Conservation (phyloP, 2,113 vertebrate species). For the Pavo muticus region DNA sequence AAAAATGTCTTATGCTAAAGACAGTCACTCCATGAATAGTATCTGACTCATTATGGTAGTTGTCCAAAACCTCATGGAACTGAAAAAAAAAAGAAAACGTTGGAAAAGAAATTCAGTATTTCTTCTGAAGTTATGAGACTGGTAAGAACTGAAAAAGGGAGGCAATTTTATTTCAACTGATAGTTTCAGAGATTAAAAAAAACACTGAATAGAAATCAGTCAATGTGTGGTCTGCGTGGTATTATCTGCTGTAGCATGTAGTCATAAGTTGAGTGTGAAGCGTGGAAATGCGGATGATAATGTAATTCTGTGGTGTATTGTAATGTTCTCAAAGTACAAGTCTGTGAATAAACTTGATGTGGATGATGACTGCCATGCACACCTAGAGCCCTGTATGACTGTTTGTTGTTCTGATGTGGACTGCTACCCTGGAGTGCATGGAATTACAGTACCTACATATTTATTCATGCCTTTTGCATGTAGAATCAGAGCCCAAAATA, state of each 20-base stretch:
- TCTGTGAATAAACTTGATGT: not conserved
- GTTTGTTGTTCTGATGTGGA: slow-evolving; percentile 41
- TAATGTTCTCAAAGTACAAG: not conserved
- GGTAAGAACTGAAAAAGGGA: not conserved
- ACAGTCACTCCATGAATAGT: not conserved
- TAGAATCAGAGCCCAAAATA: not conserved
- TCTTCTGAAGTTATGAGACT: not conserved
- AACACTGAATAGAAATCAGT: not conserved
- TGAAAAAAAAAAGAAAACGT: not conserved
- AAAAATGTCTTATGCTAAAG: not conserved
- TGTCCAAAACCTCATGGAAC: not conserved
- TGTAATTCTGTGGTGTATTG: not conserved
- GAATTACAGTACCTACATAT: slow-evolving; percentile 41
- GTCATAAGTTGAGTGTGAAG: not conserved
- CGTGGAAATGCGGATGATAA: not conserved
- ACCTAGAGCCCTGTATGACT: not conserved
- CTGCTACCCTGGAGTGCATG: slow-evolving; percentile 27
- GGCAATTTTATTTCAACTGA: not conserved
- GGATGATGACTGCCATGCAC: not conserved
- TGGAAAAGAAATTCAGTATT: not conserved
- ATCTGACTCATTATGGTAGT: not conserved
- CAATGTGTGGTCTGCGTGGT: not conserved
- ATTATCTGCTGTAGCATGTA: not conserved
- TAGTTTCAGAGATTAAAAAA: not conserved
- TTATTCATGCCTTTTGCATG: slow-evolving; percentile 37